phyloP scores from a whole-genome alignment of 1,140 invertebrate genomes.

The Drosophila tropicalis region DNA sequence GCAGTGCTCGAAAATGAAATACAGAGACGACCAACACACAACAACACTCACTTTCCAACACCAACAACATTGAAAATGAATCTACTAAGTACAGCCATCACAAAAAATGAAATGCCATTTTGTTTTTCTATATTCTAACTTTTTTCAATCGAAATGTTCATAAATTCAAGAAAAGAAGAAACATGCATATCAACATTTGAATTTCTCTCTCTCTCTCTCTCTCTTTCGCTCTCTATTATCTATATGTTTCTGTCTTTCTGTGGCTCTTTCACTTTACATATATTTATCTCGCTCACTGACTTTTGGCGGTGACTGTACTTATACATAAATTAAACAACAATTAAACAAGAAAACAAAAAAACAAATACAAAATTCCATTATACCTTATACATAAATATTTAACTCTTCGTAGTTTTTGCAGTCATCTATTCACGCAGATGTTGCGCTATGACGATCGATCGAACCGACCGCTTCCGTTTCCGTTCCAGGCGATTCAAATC shows the following conservation, averaged over 20 bases:
- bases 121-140: not conserved
- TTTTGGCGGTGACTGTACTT: conserved; percentile 3
- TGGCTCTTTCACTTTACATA: not conserved
- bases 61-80: not conserved
- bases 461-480: not conserved
- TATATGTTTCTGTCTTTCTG: not conserved
- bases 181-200: not conserved
- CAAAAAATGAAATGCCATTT: conserved; percentile 21
- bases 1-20: not conserved
- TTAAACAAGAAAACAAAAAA: not conserved
- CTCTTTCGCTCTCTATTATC: not conserved
- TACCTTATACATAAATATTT: conserved; percentile 20
- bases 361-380: conserved; percentile 2
- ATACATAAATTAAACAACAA: not conserved
- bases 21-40: conserved; percentile 14
- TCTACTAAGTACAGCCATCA: conserved; percentile 23
- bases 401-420: conserved; percentile 13
- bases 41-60: conserved; percentile 18
- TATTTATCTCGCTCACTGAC: not conserved
- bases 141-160: not conserved
- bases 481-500: not conserved
- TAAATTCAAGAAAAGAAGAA: not conserved
- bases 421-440: conserved; percentile 10
- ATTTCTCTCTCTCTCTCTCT: not conserved
- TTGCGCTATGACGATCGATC: conserved; percentile 7